Conservation (phyloP, 1,140 invertebrate species). For the Neocloeon triangulifer region DNA sequence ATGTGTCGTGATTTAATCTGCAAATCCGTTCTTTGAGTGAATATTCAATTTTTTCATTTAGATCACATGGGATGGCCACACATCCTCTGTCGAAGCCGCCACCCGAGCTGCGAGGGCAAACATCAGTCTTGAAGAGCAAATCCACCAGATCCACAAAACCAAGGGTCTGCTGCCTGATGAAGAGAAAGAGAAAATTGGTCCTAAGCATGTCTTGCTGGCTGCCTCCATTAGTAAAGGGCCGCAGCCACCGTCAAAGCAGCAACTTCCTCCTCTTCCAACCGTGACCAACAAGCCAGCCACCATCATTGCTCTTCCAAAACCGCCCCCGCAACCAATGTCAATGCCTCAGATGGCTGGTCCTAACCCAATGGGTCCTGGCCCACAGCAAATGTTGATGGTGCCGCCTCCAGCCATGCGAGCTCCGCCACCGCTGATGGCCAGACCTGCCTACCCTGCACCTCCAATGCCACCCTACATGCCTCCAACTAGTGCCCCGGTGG, state of each 20-base stretch:
- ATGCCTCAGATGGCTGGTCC: no score
- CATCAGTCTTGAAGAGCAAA: conserved; percentile 91
- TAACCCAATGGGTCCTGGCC: conserved; percentile 11
- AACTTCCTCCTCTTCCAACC: conserved; percentile 5
- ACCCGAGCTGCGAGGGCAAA: conserved; percentile 80
- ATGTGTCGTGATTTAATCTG: no score
- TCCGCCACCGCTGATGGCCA: conserved; percentile 18
- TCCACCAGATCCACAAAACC: conserved; percentile 88
- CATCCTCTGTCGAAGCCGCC: conserved; percentile 77
- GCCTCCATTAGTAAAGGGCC: neutral
- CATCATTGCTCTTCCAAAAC: conserved; percentile 14
- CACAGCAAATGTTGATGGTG: conserved; percentile 7
- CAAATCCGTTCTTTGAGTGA: no score
- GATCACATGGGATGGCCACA: conserved; percentile 97
- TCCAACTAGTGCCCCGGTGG: conserved; percentile 10
- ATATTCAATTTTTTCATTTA: no score
- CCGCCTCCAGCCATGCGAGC: conserved; percentile 9
- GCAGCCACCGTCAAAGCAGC: neutral
- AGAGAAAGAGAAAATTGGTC: conserved; percentile 79
- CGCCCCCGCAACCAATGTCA: conserved; percentile 20
- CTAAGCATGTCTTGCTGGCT: conserved; percentile 30
- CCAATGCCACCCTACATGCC: conserved; percentile 21
- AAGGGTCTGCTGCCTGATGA: conserved; percentile 84
- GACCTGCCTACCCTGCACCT: conserved; percentile 19
- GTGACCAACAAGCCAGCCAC: conserved; percentile 8